These are phyloP conservation scores for Ascaphus truei DNA, from an alignment of 2,113 vertebrate species.

Conservation along the genomic window DNA sequence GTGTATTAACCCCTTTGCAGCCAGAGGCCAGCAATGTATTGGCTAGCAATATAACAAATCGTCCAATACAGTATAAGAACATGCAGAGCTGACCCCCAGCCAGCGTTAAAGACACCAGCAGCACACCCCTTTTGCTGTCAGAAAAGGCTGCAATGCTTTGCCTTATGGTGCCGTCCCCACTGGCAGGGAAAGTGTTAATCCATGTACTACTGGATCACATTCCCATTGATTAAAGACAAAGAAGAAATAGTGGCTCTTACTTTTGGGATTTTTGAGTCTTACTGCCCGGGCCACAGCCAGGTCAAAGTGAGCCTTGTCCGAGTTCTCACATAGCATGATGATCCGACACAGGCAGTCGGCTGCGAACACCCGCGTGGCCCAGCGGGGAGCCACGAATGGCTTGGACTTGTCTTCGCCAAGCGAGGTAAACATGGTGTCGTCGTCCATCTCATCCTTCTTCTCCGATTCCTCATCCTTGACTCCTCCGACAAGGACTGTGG, in stretches of 20 bases:
- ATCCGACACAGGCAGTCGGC: constrained; percentile 94
- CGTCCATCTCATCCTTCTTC: constrained; percentile 97
- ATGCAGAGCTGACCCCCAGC: too few relatives aligned
- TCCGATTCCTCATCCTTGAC: constrained; percentile 86
- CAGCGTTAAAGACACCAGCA: too few relatives aligned
- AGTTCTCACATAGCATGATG: constrained; percentile 88
- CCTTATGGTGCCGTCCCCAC: too few relatives aligned
- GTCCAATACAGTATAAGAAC: too few relatives aligned
- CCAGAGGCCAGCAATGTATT: too few relatives aligned
- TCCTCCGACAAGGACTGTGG: constrained; percentile 69
- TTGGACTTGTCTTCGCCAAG: constrained; percentile 91
- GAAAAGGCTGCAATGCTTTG: too few relatives aligned
- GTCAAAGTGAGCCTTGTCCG: constrained; percentile 86
- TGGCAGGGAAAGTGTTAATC: too few relatives aligned
- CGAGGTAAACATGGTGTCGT: constrained; percentile 94
- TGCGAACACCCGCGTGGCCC: constrained; percentile 95
- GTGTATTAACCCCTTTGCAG: too few relatives aligned
- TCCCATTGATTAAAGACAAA: too few relatives aligned
- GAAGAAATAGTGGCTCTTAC: constrained; percentile 51
- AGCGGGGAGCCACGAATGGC: constrained; percentile 91
- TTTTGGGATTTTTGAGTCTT: constrained; percentile 84
- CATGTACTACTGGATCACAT: too few relatives aligned
- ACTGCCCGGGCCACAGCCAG: constrained; percentile 82
- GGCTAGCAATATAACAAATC: too few relatives aligned
- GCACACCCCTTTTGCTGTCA: too few relatives aligned